A percentile compares a stretch with the other conserved stretches of the same genome.
These are phyloP conservation scores for Lasioglossum oenotherae DNA, from an alignment of 2,888 invertebrate species.

Conservation along the genomic window DNA sequence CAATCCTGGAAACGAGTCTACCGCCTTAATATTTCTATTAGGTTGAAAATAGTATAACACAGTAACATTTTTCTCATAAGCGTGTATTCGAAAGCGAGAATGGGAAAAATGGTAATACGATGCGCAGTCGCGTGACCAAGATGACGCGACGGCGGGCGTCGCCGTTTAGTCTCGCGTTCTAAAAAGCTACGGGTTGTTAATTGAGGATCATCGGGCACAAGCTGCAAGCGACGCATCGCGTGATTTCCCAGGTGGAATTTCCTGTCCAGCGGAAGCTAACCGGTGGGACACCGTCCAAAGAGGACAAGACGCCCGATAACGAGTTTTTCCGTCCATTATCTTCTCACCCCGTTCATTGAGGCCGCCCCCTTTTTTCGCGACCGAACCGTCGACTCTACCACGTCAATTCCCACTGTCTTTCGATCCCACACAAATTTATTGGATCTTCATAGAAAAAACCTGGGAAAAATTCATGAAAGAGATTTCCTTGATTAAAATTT, in stretches of 20 bases:
- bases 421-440: background rate
- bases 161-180: conserved; percentile 57
- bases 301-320: conserved; percentile 65
- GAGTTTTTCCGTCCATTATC: conserved; percentile 64
- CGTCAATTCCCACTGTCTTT: background rate
- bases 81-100: background rate
- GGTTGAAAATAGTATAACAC: too few species aligned
- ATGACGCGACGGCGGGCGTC: too few species aligned
- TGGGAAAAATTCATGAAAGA: too few species aligned
- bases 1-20: too few species aligned
- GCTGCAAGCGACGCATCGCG: conserved; percentile 45
- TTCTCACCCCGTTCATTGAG: conserved; percentile 20
- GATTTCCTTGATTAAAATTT: too few species aligned
- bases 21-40: too few species aligned
- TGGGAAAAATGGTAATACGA: background rate
- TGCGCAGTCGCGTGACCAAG: background rate
- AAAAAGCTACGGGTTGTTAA: conserved; percentile 65
- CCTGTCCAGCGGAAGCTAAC: conserved; percentile 24
- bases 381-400: background rate
- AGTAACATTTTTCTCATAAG: too few species aligned
- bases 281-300: conserved; percentile 41
- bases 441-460: too few species aligned
- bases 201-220: conserved; percentile 54
- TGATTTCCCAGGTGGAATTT: conserved; percentile 71
- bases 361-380: conserved; percentile 18